Base-by-base conservation (phyloP, 2,113 vertebrate genomes). In the Perca fluviatilis region DNA sequence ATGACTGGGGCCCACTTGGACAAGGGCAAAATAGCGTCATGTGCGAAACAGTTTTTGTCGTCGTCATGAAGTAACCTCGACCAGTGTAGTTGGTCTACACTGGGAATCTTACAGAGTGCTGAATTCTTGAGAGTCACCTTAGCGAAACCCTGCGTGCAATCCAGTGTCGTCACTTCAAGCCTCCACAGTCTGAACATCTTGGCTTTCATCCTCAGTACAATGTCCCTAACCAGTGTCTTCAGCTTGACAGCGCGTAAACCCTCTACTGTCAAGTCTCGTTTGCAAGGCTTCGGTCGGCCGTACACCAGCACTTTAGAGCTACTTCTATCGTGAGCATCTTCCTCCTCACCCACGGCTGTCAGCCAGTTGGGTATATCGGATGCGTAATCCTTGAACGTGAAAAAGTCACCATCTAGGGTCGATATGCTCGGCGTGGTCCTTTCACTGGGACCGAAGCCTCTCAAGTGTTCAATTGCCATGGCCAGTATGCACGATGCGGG, bases 191-290 rank as follows among this genome's bases (percentile, higher is more conserved):
- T 21, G 6, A 71, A 71, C 7, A 71, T 7, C 36, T 43, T 57
- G 4, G 18, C 51, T 57, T n/a, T 71, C 69, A 71, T 21, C 30
- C 69, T 56, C 33, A 71, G 16, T 21, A 71, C 53, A 8, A 71
- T 16, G 8, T 57, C 57, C 54, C 30, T 21, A 4, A 40, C 33
- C 33, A 71, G 40, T 5, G n/a, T 23, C 14, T n/a, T n/a, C 40
- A 64, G 21, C 2, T 43, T 46, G 36, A 5, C 15, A 3, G 6
- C 40, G 14, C 21, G 2, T 2, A 46, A 5, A 15, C 6, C 62
- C 51, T 53, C 51, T n/a, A 19, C 10, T 2, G 0, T 43, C 62
- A 23, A 6, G 21, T 46, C 5, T 21, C 62, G 21, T 64, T 40
- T 33, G 33, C 23, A 14, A 13, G 23, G 68, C 21, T 5, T 57